These are phyloP conservation scores for Ichneumoninae sp. DNA, from an alignment of 2,888 invertebrate species.

Conservation along the genomic window DNA sequence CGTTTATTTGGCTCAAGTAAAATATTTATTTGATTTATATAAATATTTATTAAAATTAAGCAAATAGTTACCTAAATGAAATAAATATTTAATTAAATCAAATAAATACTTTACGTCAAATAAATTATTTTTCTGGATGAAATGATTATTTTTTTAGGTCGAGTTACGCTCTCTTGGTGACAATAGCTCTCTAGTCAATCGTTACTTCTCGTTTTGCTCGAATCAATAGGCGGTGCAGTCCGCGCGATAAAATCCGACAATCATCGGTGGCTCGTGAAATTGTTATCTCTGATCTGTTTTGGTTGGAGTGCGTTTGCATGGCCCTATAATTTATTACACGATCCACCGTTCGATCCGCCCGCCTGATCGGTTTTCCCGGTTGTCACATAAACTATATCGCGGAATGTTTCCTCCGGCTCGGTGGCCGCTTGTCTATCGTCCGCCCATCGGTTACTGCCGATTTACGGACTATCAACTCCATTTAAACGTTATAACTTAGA, in stretches of 20 bases:
- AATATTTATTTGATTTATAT: no score
- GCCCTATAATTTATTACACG: not conserved
- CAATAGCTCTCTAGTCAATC: no score
- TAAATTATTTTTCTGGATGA: no score
- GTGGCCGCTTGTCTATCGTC: constrained; percentile 25
- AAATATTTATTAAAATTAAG: no score
- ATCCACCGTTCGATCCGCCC: not conserved
- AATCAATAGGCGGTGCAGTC: no score
- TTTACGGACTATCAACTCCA: constrained; percentile 61
- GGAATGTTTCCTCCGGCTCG: not conserved
- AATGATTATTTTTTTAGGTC: no score
- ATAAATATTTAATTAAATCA: no score
- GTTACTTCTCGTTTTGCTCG: no score
- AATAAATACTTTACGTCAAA: no score
- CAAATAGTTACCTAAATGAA: no score
- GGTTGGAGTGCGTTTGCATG: not conserved
- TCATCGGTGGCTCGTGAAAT: constrained; percentile 3
- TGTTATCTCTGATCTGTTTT: constrained; percentile 7
- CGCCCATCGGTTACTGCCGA: constrained; percentile 30
- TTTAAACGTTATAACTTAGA: constrained; percentile 65
- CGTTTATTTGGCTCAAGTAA: no score
- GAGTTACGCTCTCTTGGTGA: no score
- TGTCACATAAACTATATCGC: constrained; percentile 26
- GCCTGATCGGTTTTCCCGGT: constrained; percentile 17
- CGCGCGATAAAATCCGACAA: not conserved